phyloP scores from a whole-genome alignment of 37 sponge, comb jelly and placozoan species.

The Cladorhizidae sp. region DNA sequence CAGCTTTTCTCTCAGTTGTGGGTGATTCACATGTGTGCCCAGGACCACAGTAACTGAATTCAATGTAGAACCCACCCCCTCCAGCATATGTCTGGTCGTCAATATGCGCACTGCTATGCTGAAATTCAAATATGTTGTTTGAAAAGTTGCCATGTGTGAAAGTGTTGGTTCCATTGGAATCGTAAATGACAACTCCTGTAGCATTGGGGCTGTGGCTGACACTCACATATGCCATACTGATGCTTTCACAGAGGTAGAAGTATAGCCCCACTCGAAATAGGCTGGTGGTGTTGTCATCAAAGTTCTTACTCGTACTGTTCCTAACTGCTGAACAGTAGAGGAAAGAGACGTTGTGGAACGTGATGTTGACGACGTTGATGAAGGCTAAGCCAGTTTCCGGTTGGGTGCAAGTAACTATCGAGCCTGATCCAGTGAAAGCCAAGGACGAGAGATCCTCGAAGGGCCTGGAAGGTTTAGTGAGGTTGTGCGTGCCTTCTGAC shows the following conservation, averaged over 20 bases:
- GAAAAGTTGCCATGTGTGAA: constrained; percentile 30
- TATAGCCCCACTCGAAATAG: constrained; percentile 26
- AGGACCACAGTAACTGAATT: constrained; percentile 66
- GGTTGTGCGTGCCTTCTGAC: background rate
- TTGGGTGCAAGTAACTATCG: background rate
- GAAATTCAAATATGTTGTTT: background rate
- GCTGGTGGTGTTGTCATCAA: background rate
- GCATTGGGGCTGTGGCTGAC: constrained; percentile 11
- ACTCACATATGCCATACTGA: background rate
- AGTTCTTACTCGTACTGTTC: constrained; percentile 45
- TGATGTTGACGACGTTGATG: constrained; percentile 12
- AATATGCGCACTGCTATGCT: background rate
- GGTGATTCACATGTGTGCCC: background rate
- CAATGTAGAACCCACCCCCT: constrained; percentile 73
- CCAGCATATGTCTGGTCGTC: constrained; percentile 6
- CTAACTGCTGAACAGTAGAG: constrained; percentile 37
- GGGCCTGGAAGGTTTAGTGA: background rate
- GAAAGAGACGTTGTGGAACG: constrained; percentile 20
- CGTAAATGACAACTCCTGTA: constrained; percentile 53
- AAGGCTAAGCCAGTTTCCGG: constrained; percentile 35
- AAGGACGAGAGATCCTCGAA: background rate
- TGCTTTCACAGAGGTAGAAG: constrained; percentile 24
- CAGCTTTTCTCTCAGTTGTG: background rate
- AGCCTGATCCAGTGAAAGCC: background rate
- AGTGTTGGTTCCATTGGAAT: constrained; percentile 30